Percentiles rank a stretch among this genome's conserved stretches.
Conservation (phyloP, 2,113 vertebrate species). For the Pavo muticus region DNA sequence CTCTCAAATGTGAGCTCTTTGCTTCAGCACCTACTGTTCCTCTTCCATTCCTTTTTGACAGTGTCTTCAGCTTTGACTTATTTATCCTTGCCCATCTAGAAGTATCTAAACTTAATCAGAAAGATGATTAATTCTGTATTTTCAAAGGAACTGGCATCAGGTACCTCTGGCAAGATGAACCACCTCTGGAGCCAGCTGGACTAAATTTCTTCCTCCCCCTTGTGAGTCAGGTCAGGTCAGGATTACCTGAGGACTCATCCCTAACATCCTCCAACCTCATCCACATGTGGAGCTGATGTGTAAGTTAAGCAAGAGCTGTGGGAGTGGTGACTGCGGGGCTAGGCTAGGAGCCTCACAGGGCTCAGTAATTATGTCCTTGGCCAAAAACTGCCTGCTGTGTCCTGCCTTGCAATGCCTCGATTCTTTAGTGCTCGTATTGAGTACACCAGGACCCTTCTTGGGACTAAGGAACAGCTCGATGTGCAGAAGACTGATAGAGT, state of each 20-base stretch:
- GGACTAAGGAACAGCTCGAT: rapidly evolving
- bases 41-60: not conserved
- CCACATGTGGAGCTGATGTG: not conserved
- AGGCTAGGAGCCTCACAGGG: not conserved
- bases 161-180: conserved; percentile 19
- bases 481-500: not conserved
- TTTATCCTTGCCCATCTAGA: not conserved
- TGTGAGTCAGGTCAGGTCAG: conserved; percentile 39
- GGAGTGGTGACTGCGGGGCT: not conserved
- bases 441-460: not conserved
- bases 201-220: not conserved
- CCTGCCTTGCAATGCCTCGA: rapidly evolving
- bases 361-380: not conserved
- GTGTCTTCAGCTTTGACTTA: not conserved
- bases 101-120: conserved; percentile 30
- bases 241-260: conserved; percentile 43
- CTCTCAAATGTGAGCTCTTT: not conserved
- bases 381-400: not conserved
- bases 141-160: conserved; percentile 38
- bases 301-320: not conserved
- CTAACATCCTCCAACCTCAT: not conserved
- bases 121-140: conserved; percentile 31
- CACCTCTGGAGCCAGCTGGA: conserved; percentile 1
- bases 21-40: not conserved
- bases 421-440: rapidly evolving